A percentile compares a stretch with the other conserved stretches of the same genome.
phyloP scores from a whole-genome alignment of 2,113 vertebrate species.

The Excalfactoria chinensis region DNA sequence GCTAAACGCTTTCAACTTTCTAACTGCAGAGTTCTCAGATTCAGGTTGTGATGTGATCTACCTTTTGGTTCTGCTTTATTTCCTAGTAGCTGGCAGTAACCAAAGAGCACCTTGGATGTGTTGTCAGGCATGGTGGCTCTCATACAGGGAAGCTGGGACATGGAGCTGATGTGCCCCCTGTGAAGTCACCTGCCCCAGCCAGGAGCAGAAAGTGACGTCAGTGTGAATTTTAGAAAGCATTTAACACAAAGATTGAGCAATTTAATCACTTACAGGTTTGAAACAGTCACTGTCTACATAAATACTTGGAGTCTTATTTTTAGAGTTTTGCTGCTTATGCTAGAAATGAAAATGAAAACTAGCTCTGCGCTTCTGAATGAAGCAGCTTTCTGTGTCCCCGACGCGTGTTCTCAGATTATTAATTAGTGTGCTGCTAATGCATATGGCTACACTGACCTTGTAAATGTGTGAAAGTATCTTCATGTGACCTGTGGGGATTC shows the following conservation, averaged over 20 bases:
- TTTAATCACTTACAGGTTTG: not conserved
- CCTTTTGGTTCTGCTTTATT: not conserved
- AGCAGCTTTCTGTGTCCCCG: not conserved
- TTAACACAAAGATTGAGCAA: not conserved
- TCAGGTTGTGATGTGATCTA: fast-evolving
- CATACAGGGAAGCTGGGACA: not conserved
- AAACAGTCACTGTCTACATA: not conserved
- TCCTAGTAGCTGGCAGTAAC: not conserved
- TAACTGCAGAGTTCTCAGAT: not conserved
- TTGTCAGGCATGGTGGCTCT: not conserved
- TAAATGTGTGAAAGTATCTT: not conserved
- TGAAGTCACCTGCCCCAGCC: not conserved
- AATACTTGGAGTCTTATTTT: not conserved
- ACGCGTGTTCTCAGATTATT: not conserved
- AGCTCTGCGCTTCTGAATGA: not conserved
- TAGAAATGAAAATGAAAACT: not conserved
- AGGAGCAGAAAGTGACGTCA: not conserved
- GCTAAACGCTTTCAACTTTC: not conserved
- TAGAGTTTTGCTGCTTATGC: not conserved
- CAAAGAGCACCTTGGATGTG: not conserved
- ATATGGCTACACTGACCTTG: not conserved
- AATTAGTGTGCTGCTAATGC: not conserved
- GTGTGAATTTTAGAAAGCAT: not conserved
- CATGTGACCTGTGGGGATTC: not conserved
- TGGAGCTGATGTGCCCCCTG: not conserved